A percentile compares a stretch with the other conserved stretches of the same genome.
phyloP scores from a whole-genome alignment of 2,797 vertebrate species.

The Falco berigora region DNA sequence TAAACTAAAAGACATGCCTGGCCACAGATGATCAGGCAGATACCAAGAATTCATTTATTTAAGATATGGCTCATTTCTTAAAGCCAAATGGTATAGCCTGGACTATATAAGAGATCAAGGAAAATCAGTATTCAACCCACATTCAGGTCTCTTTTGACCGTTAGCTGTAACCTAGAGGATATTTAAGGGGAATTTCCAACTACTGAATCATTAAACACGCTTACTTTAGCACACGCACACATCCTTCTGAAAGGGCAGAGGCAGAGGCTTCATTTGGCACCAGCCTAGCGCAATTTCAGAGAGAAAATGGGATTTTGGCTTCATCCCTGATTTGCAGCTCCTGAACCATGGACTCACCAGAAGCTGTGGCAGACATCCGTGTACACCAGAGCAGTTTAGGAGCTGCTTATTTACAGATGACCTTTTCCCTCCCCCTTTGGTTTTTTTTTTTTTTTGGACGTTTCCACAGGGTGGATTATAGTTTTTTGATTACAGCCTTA shows the following conservation, averaged over 20 bases:
- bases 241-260: background rate
- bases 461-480: background rate
- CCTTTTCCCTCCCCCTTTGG: fast-evolving
- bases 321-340: background rate
- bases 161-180: background rate
- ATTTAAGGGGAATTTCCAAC: background rate
- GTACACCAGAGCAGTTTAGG: background rate
- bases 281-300: background rate
- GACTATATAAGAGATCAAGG: background rate
- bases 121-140: background rate
- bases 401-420: background rate
- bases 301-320: background rate
- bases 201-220: background rate
- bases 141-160: background rate
- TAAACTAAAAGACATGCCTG: background rate
- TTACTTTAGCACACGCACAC: background rate
- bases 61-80: background rate
- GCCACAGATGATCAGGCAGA: background rate
- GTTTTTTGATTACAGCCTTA: background rate
- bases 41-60: background rate
- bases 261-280: background rate
- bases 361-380: background rate
- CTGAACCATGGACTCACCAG: background rate
- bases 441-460: background rate
- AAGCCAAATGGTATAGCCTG: background rate